Percentiles rank a stretch among this genome's conserved stretches.
These are phyloP conservation scores for Xiphias gladius DNA, from an alignment of 2,113 vertebrate species.

Conservation along the genomic window DNA sequence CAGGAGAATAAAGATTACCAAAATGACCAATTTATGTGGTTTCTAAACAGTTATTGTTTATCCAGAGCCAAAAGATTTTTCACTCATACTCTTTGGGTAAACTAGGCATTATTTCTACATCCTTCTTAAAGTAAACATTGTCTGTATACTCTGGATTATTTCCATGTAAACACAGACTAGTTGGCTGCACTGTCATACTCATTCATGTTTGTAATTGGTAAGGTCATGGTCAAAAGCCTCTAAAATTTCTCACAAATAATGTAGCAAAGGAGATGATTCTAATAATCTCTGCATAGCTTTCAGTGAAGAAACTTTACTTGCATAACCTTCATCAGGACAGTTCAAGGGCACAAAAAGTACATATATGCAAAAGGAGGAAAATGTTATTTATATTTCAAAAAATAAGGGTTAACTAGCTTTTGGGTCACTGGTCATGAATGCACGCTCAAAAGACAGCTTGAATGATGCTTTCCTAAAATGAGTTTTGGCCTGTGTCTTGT, in stretches of 20 bases:
- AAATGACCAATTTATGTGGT: constrained; percentile 1
- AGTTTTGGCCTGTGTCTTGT: not conserved
- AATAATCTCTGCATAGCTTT: constrained; percentile 25
- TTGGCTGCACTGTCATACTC: constrained; percentile 18
- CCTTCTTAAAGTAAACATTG: constrained; percentile 1
- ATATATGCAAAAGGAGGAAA: not conserved
- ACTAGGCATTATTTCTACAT: constrained; percentile 1
- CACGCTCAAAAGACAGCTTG: not conserved
- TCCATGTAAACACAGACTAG: constrained; percentile 3
- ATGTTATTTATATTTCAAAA: not conserved
- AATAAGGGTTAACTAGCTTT: not conserved
- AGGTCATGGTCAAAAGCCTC: constrained; percentile 21
- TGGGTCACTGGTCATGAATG: not conserved
- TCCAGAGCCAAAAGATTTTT: not conserved
- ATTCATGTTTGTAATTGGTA: constrained; percentile 7
- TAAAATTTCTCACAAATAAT: constrained; percentile 18
- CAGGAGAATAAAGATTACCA: not conserved
- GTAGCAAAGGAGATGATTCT: not conserved
- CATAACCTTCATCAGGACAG: not conserved
- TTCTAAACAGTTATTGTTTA: constrained; percentile 6
- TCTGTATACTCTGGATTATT: constrained; percentile 12
- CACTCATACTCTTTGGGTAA: not conserved
- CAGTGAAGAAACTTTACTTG: not conserved
- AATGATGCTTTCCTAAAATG: constrained; percentile 6
- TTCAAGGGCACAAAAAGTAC: constrained; percentile 10